Evolutionary conservation across 2,113 vertebrate genomes (phyloP), one percentile per base, ranked within the genome.

Genomic region (Corythaixoides concolor): DNA sequence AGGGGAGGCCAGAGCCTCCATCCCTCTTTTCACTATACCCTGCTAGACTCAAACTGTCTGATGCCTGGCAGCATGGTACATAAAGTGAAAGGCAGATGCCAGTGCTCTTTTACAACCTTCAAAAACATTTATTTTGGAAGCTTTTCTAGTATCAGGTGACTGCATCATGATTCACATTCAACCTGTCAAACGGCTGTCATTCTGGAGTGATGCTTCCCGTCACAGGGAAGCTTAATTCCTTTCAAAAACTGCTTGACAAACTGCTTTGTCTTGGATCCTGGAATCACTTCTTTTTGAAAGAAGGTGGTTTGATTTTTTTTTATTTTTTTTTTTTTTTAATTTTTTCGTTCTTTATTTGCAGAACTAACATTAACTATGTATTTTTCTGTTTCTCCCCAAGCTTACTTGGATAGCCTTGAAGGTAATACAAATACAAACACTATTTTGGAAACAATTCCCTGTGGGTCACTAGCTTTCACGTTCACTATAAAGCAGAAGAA

Each of bases 331-430:
- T 85, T 83, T 76, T 39, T 39, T 81, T 80, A 5, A 11, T 62
- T 74, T 87, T 85, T 83, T 76, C n/a, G 74, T 87, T 94, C 87
- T 73, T 95, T 95, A 86, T 88, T 94, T 93, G 82, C 94, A 92
- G 84, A 91, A 95, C 97, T 98, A 97, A 98, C 94, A 37, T 98
- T 98, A 98, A 98, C 90, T 97, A 18, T 98, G 96, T 98, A 97
- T 98, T 98, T 97, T 98, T 97, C 98, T 97, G 97, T 98, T 98
- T 98, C 94, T 98, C 98, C 98, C 96, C 98, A 99, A 99, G 99
- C 99, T 99, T 98, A 99, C 99, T 99, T 99, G 99, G 99, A 99
- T 99, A 99, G 99, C 99, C 98, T 99, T 99, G 99, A 99, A 99
- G 99, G 99, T 99, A 99, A 99, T 98, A 93, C 76, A 89, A 78